A percentile compares a stretch with the other conserved stretches of the same genome.
Conservation (phyloP, 2,113 vertebrate species). For the Glareola pratincola region DNA sequence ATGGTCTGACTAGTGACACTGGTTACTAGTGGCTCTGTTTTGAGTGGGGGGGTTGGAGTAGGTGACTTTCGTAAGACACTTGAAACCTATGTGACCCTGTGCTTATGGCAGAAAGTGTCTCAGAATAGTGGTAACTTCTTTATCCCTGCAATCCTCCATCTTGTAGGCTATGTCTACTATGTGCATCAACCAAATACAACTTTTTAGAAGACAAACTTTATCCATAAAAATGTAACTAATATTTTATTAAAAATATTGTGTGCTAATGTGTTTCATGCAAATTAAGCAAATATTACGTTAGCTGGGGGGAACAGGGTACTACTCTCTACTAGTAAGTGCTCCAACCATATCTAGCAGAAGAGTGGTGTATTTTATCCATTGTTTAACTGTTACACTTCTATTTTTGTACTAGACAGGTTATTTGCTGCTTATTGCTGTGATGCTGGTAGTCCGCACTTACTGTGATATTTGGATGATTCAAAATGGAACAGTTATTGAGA, state of each 20-base stretch:
- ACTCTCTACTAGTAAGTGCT: background rate
- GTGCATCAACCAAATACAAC: background rate
- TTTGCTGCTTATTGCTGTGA: constrained; percentile 89
- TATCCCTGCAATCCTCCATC: background rate
- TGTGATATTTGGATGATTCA: constrained; percentile 99
- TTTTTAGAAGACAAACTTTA: background rate
- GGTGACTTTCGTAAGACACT: background rate
- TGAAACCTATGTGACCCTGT: background rate
- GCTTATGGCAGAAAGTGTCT: background rate
- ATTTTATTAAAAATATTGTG: background rate
- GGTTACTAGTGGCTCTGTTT: background rate
- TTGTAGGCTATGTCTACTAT: background rate
- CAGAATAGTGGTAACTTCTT: background rate
- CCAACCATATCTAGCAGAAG: background rate
- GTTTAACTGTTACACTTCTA: background rate
- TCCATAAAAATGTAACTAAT: background rate
- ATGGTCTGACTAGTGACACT: background rate
- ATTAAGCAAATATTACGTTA: background rate
- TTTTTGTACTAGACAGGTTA: constrained; percentile 84
- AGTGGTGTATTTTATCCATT: background rate
- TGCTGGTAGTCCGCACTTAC: constrained; percentile 92
- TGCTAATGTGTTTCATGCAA: background rate
- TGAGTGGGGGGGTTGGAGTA: background rate
- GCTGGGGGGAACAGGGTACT: background rate
- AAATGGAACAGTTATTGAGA: constrained; percentile 98